A percentile compares a stretch with the other conserved stretches of the same genome.
Conservation (phyloP, 2,888 invertebrate species). For the Oegoconia quadripuncta region DNA sequence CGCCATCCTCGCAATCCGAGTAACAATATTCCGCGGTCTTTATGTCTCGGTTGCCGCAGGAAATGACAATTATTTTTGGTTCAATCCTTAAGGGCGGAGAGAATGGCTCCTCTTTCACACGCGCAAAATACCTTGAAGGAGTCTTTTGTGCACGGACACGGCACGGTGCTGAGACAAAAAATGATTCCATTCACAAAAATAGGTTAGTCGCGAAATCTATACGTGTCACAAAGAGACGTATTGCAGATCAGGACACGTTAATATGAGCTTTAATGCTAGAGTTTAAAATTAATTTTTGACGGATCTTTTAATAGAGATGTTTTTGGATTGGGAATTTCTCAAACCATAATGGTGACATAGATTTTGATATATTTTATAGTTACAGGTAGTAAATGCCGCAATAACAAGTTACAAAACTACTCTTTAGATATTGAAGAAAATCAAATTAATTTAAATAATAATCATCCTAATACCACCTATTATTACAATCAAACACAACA, state of each 20-base stretch:
- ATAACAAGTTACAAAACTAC: background rate
- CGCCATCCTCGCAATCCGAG: slow-evolving; percentile 25
- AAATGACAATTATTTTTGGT: slow-evolving; percentile 78
- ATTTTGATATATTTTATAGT: no score
- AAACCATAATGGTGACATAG: no score
- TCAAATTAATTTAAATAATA: slow-evolving; percentile 9
- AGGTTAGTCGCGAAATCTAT: slow-evolving; percentile 66
- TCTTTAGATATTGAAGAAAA: background rate
- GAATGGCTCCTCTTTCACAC: slow-evolving; percentile 73
- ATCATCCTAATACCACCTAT: slow-evolving; percentile 16
- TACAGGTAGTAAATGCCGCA: no score
- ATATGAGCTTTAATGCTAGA: no score
- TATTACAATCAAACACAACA: slow-evolving; percentile 23
- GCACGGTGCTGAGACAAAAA: slow-evolving; percentile 59
- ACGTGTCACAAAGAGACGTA: background rate
- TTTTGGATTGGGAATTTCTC: no score
- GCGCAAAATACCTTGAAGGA: slow-evolving; percentile 71
- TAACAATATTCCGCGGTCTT: slow-evolving; percentile 37
- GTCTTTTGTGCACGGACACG: slow-evolving; percentile 55
- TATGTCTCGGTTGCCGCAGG: slow-evolving; percentile 65
- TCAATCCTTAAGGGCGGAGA: slow-evolving; percentile 61
- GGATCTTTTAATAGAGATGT: no score
- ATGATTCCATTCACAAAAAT: slow-evolving; percentile 76
- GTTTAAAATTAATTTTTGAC: no score
- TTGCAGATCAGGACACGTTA: no score